Evolutionary conservation across 2,888 invertebrate genomes (phyloP).

Genomic region (Mythimna loreyi): DNA sequence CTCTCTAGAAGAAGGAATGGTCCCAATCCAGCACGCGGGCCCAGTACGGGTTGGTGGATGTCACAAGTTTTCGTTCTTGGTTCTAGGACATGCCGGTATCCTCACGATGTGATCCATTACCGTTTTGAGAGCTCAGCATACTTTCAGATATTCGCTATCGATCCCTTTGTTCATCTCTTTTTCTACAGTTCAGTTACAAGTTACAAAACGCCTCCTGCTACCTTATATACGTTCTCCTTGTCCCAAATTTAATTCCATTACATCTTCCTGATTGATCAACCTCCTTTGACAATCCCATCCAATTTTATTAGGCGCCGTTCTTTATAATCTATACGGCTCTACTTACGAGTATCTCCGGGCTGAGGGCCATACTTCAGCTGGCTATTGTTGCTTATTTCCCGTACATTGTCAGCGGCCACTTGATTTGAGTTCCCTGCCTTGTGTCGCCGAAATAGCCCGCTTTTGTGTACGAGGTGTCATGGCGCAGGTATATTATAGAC

Average conservation of each 20-base stretch:
- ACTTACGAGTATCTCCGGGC: conserved; percentile 31
- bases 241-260: not conserved
- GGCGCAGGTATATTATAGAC: conserved; percentile 50
- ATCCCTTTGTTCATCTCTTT: too few relatives aligned
- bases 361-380: conserved; percentile 62
- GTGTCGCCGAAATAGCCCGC: conserved; percentile 62
- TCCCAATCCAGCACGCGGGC: too few relatives aligned
- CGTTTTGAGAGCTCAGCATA: too few relatives aligned
- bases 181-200: too few relatives aligned
- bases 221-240: not conserved
- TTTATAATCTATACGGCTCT: conserved; percentile 36
- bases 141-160: too few relatives aligned
- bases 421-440: conserved; percentile 64
- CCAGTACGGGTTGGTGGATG: too few relatives aligned
- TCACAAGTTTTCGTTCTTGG: too few relatives aligned
- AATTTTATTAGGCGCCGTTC: conserved; percentile 41
- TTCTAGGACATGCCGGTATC: too few relatives aligned
- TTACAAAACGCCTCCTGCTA: not conserved
- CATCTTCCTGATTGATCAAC: not conserved
- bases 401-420: conserved; percentile 66
- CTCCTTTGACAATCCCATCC: conserved; percentile 7
- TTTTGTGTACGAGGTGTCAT: conserved; percentile 58
- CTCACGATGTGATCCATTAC: too few relatives aligned
- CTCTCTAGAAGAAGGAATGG: too few relatives aligned
- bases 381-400: conserved; percentile 67